Evolutionary conservation across 2,113 vertebrate genomes (phyloP), one percentile per base, ranked within the genome.

Genomic region (Pterocles gutturalis): DNA sequence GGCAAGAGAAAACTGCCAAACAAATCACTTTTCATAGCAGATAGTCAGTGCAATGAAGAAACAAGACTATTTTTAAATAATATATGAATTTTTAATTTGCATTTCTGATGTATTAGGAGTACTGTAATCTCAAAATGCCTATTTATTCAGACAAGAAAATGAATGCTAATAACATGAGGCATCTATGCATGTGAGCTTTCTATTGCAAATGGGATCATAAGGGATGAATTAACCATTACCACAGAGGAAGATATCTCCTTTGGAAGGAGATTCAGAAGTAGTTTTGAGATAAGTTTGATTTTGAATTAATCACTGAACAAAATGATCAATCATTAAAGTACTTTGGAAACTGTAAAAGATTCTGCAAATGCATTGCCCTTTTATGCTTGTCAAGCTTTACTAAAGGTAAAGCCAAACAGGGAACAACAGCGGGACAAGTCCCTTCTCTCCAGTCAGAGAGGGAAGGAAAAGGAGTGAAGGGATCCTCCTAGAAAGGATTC

Each of bases 61-160:
- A 70, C 83, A 81, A 84, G 28, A n/a, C 36, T 85, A 51, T 51
- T 83, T 90, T 93, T 14, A 95, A 96, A 95, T 83, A 90, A 66
- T 69, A 38, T 38, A 83, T 73, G 46, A 71, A 43, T 93, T 64
- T 83, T 76, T 84, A 78, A 90, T 85, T 91, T 77, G 9, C 88
- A 78, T 77, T 95, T 75, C 62, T 91, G 86, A 67, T 78, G 45
- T 95, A 71, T 79, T 83, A 81, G 31, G 54, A 89, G 26, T n/a
- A 36, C 24, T 80, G 60, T 29, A 71, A 94, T 91, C 87, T 97
- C 77, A 88, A 93, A 93, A 92, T 77, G 45, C 65, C 64, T 96
- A 53, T 96, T 96, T 92, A 96, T 72, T 95, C 57, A 93, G 43
- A 78, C 57, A 87, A 96, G 66, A 61, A 96, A 84, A 97, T 75